Conservation (phyloP, 1,140 invertebrate genomes). For the Sycophila sp. region DNA sequence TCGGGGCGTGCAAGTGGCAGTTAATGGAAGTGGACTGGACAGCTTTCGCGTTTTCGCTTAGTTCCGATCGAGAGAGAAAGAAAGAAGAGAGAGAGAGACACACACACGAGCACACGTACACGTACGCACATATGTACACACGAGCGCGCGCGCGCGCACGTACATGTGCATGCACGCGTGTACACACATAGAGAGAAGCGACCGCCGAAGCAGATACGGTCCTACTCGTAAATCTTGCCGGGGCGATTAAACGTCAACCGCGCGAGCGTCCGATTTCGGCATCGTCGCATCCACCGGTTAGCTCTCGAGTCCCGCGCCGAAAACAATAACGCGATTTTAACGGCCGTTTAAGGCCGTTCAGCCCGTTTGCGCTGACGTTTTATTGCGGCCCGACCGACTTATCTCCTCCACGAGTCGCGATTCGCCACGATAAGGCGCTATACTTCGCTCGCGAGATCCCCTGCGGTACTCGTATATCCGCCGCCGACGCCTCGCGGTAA, state of each 20-base stretch:
- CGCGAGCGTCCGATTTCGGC: slow-evolving; percentile 46
- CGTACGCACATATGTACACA: neutral
- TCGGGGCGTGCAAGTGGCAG: slow-evolving; percentile 36
- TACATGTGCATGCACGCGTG: too few relatives aligned
- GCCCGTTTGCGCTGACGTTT: slow-evolving; percentile 42
- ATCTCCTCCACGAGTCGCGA: slow-evolving; percentile 2
- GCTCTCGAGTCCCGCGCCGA: slow-evolving; percentile 18
- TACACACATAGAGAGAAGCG: too few relatives aligned
- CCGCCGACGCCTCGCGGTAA: too few relatives aligned
- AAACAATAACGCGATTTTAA: slow-evolving; percentile 55
- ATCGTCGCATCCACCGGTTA: neutral
- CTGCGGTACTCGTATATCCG: too few relatives aligned
- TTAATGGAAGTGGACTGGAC: slow-evolving; percentile 43
- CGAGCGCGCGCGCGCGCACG: too few relatives aligned
- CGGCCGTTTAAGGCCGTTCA: slow-evolving; percentile 46
- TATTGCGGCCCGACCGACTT: slow-evolving; percentile 40
- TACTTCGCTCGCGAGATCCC: neutral
- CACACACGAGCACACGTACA: neutral
- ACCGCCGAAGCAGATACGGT: slow-evolving; percentile 9
- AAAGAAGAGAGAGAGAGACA: neutral
- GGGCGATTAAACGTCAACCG: slow-evolving; percentile 55
- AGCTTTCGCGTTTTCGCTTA: slow-evolving; percentile 14
- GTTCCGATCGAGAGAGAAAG: slow-evolving; percentile 11
- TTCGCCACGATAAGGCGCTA: neutral
- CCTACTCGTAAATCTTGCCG: slow-evolving; percentile 53